Evolutionary conservation across 2,888 invertebrate genomes (phyloP).

Genomic region (Polylopha cassiicola): DNA sequence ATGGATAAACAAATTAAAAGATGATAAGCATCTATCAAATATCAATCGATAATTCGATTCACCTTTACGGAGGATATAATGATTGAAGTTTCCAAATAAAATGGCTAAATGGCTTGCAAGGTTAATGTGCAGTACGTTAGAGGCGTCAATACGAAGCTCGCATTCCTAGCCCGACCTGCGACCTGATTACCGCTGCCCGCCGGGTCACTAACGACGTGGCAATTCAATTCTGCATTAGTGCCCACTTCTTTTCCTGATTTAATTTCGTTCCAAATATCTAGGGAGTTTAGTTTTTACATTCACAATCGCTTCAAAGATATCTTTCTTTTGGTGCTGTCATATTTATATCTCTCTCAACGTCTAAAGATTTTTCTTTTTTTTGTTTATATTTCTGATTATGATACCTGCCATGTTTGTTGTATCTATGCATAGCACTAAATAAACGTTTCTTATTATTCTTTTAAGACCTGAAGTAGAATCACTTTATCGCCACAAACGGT

Average conservation of each 20-base stretch:
- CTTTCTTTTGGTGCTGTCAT: no score
- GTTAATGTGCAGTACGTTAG: slow-evolving; percentile 58
- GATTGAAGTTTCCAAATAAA: slow-evolving; percentile 32
- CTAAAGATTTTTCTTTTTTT: no score
- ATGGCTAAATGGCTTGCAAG: slow-evolving; percentile 64
- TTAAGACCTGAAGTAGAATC: no score
- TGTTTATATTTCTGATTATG: no score
- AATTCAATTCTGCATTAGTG: slow-evolving; percentile 22
- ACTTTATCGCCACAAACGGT: no score
- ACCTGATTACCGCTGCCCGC: slow-evolving; percentile 36
- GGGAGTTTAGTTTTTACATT: slow-evolving; percentile 3
- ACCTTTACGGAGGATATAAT: slow-evolving; percentile 40
- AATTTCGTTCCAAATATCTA: not conserved
- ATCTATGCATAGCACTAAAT: no score
- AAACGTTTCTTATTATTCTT: no score
- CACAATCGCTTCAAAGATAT: no score
- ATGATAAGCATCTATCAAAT: slow-evolving; percentile 13
- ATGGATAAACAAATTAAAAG: slow-evolving; percentile 7
- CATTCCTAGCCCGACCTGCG: slow-evolving; percentile 53
- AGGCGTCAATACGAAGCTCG: slow-evolving; percentile 58
- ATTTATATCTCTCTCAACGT: no score
- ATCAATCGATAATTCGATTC: slow-evolving; percentile 15
- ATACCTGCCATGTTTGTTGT: no score
- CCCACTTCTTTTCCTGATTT: slow-evolving; percentile 8
- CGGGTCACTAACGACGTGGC: slow-evolving; percentile 34